Evolutionary conservation across 2,797 vertebrate species (phyloP), one percentile per base, ranked within the genome.

Genomic region (Takifugu rubripes): DNA sequence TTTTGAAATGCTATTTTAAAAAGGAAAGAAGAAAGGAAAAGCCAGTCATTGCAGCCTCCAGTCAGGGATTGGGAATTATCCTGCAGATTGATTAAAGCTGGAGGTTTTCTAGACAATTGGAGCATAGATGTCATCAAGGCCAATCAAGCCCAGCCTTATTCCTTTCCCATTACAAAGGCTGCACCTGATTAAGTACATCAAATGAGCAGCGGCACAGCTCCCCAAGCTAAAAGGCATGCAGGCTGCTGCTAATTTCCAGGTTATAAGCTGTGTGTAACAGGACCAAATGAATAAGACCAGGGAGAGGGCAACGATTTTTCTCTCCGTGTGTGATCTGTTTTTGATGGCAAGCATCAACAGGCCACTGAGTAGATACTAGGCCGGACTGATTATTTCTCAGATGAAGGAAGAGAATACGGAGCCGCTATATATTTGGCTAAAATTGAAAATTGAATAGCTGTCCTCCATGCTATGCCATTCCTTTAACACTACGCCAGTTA

Each of bases 41-140:
- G 74, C 68, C 77, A 81, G 78, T 84, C 70, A 69, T 59, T 68
- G 65, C 64, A 40, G 75, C 65, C 70, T 75, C 64, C 63, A 69
- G 66, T 61, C 75, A 79, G 62, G 74, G 70, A 72, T 76, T 83
- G 67, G 57, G 79, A 89, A 82, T 89, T 82, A 88, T 84, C 79
- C 71, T 78, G 79, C 73, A 84, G 78, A 89, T 85, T 88, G 86
- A 90, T 90, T 90, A 86, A 86, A 88, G 84, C 85, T 79, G 82
- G 82, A 88, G 87, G 75, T 87, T 92, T 91, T 87, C 79, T 82
- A 85, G 85, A 88, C 88, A 91, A 89, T 87, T 87, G 88, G 79
- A 85, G 86, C 87, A 87, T 82, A 88, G 85, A 87, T 89, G 87
- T 88, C 89, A 90, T 91, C 87, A 90, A 85, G 82, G 82, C 87